A percentile compares a stretch with the other conserved stretches of the same genome.
phyloP scores from a whole-genome alignment of 1,140 invertebrate genomes.

The Xylocopa sonorina region DNA sequence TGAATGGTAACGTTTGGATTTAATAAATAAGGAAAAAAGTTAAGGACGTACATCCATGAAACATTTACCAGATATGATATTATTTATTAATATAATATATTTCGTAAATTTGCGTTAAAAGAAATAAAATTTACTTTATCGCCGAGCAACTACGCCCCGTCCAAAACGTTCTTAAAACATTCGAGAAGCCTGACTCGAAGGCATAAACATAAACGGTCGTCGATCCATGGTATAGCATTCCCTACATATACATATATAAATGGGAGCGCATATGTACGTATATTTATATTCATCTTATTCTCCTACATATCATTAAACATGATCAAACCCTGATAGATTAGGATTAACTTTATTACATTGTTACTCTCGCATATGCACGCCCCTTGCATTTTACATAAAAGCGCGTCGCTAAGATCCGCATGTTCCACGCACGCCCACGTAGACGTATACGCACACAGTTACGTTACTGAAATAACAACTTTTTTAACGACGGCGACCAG shows the following conservation, averaged over 20 bases:
- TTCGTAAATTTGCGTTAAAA: no score
- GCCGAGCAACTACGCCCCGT: no score
- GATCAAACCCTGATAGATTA: conserved; percentile 78
- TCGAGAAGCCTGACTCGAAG: no score
- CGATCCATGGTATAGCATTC: no score
- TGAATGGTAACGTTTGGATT: background rate
- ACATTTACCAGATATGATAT: conserved; percentile 71
- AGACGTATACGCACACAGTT: background rate
- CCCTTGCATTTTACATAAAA: conserved; percentile 27
- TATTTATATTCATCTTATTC: conserved; percentile 64
- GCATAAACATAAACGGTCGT: no score
- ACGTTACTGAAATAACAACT: conserved; percentile 55
- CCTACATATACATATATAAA: conserved; percentile 74
- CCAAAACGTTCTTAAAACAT: no score
- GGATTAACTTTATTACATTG: conserved; percentile 62
- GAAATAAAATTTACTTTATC: no score
- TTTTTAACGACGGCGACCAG: conserved; percentile 56
- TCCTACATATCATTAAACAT: conserved; percentile 68
- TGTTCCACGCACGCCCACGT: background rate
- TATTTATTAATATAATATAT: conserved; percentile 79
- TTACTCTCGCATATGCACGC: background rate
- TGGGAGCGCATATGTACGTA: conserved; percentile 64
- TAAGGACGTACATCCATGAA: background rate
- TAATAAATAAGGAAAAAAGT: background rate
- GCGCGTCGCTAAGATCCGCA: conserved; percentile 28